Percentiles rank a stretch among this genome's conserved stretches.
phyloP scores from a whole-genome alignment of 2,797 vertebrate species.

The Acropternis orthonyx region DNA sequence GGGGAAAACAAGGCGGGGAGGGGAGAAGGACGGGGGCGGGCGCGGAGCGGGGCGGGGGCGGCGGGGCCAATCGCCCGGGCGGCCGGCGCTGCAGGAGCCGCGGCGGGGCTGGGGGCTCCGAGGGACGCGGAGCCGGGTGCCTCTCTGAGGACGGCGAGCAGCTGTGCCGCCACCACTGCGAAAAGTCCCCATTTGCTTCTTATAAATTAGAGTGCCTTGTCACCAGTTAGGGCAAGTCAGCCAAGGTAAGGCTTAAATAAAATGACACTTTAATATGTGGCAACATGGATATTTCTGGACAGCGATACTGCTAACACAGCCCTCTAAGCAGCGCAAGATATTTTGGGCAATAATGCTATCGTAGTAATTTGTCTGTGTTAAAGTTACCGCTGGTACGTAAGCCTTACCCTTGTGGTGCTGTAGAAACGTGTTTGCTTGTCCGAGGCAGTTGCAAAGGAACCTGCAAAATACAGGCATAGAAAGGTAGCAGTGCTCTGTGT shows the following conservation, averaged over 20 bases:
- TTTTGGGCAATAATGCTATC: background rate
- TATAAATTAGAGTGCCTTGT: constrained; percentile 66
- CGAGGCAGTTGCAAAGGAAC: background rate
- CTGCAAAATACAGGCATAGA: background rate
- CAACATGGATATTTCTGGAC: constrained; percentile 2
- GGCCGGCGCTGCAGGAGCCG: constrained; percentile 35
- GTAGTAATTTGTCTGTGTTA: background rate
- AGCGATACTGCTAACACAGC: background rate
- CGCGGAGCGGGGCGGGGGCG: background rate
- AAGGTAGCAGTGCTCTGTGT: background rate
- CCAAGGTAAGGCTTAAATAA: constrained; percentile 76
- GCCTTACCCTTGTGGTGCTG: background rate
- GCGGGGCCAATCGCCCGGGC: background rate
- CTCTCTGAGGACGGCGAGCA: constrained; percentile 69
- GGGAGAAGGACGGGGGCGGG: constrained; percentile 56
- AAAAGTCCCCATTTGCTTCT: constrained; percentile 63
- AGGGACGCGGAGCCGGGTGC: constrained; percentile 59
- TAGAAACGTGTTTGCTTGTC: background rate
- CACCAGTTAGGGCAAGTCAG: constrained; percentile 77
- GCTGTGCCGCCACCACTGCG: constrained; percentile 69
- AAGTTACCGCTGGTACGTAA: constrained; percentile 12
- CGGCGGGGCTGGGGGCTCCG: constrained; percentile 74
- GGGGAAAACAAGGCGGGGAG: background rate
- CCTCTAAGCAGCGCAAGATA: background rate
- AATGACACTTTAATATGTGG: constrained; percentile 52